Base-by-base conservation (phyloP, 2,797 vertebrate genomes). In the Phrynocephalus guinanensis region DNA sequence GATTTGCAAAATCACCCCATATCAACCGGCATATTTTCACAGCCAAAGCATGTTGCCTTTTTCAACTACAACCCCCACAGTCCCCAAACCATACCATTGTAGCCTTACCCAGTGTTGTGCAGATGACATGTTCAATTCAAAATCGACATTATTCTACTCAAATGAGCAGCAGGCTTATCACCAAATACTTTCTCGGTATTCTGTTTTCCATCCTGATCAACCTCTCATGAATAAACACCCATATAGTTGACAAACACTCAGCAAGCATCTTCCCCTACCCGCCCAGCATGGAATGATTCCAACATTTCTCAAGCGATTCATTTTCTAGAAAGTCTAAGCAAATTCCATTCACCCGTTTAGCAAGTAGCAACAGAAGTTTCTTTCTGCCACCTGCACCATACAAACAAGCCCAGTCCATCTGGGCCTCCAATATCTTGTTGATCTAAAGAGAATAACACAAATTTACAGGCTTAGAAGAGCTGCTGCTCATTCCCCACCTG, bases 261-360 rank as follows among this genome's bases (percentile, higher is more conserved):
- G 44, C 67, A 85, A 48, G 24, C 26, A 9, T n/a, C 3, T 63
- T 52, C 24, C 13, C 10, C 33, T 7, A 24, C 7, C 24, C 30
- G 20, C 3, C 78, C 20, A 1, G 2, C 26, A 68, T 71, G 30
- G 72, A 9, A 76, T 76, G 73, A 38, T 78, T 79, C 50, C 33
- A 38, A 9, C 66, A 22, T 52, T 50, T 56, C 63, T 13, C 26
- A 56, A 48, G 13, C 66, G 28, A 79, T 52, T 67, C 66, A 66
- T 67, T 73, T 76, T 30, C 56, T 77, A 77, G 22, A 26, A 77
- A 11, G 28, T 50, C 79, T 87, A 71, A 87, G 71, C 86, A 87
- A 87, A 82, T 56, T 28, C 60, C 38, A 82, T 82, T 68, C 60
- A 76, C 79, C 72, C 56, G 30, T 67, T 76, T 66, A 82, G 38